Evolutionary conservation across 1,140 invertebrate species (phyloP).

Genomic region (Drosophila tani): DNA sequence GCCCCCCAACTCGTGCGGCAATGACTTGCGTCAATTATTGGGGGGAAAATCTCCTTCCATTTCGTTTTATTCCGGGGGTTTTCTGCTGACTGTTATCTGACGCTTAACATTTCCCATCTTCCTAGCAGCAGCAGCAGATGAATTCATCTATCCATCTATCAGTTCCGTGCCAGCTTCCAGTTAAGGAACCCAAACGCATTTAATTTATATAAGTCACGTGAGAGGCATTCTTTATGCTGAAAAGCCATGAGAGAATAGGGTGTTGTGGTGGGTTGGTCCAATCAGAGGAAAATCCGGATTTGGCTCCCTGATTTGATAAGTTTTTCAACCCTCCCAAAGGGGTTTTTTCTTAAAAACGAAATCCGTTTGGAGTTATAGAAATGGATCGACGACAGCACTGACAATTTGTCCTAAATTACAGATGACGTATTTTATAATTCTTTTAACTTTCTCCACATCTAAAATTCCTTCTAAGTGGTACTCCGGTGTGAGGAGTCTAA

Average conservation of each 20-base stretch:
- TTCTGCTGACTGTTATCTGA: conserved; percentile 50
- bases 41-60: conserved; percentile 5
- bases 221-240: conserved; percentile 66
- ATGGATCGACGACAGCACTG: neutral
- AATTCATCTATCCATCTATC: conserved; percentile 52
- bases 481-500: neutral
- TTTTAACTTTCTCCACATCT: neutral
- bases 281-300: conserved; percentile 54
- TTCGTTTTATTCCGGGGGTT: neutral
- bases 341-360: conserved; percentile 4
- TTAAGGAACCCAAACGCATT: conserved; percentile 42
- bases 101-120: conserved; percentile 52
- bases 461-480: neutral
- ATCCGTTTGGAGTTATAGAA: neutral
- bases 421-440: neutral
- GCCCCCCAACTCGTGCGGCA: conserved; percentile 15
- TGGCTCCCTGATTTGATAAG: conserved; percentile 61
- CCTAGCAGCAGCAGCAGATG: conserved; percentile 14
- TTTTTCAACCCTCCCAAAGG: conserved; percentile 34
- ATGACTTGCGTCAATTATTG: conserved; percentile 72
- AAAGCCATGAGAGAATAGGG: neutral
- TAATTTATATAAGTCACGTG: conserved; percentile 77
- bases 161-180: conserved; percentile 43
- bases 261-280: conserved; percentile 13
- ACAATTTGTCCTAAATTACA: neutral